Evolutionary conservation across 2,797 vertebrate genomes (phyloP).

Genomic region (Phrynocephalus forsythii): DNA sequence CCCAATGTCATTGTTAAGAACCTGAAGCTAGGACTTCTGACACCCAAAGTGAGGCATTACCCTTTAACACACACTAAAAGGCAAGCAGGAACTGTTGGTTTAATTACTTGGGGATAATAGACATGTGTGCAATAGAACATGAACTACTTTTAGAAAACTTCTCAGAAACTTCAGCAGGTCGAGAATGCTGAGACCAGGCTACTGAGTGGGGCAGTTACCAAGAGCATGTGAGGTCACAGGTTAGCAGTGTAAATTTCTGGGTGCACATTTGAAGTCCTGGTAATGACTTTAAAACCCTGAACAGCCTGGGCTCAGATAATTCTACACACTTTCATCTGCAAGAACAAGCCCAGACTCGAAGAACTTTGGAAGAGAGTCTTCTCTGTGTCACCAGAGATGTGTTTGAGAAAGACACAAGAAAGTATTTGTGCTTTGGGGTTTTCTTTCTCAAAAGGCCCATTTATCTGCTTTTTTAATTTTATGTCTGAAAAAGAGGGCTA

Average conservation of each 20-base stretch:
- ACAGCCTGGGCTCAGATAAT: not conserved
- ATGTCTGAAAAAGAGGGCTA: no score
- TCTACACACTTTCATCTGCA: not conserved
- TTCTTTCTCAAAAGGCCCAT: not conserved
- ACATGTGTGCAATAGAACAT: not conserved
- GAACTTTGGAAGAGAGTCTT: not conserved
- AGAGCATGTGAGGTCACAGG: not conserved
- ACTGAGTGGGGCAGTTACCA: not conserved
- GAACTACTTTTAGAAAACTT: not conserved
- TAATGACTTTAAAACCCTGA: not conserved
- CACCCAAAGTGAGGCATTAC: not conserved
- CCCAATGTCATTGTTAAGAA: not conserved
- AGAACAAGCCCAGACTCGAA: not conserved
- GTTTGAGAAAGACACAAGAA: not conserved
- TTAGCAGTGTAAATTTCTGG: not conserved
- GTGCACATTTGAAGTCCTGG: not conserved
- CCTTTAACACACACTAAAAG: not conserved
- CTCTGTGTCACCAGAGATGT: not conserved
- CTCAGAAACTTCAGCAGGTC: not conserved
- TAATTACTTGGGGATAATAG: not conserved
- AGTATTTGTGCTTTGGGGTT: not conserved
- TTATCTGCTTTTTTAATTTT: not conserved
- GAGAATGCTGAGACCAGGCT: not conserved
- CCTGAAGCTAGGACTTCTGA: not conserved
- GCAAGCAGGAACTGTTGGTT: not conserved